A percentile compares a stretch with the other conserved stretches of the same genome.
Evolutionary conservation across 2,797 vertebrate genomes (phyloP).

Genomic region (Vultur gryphus): DNA sequence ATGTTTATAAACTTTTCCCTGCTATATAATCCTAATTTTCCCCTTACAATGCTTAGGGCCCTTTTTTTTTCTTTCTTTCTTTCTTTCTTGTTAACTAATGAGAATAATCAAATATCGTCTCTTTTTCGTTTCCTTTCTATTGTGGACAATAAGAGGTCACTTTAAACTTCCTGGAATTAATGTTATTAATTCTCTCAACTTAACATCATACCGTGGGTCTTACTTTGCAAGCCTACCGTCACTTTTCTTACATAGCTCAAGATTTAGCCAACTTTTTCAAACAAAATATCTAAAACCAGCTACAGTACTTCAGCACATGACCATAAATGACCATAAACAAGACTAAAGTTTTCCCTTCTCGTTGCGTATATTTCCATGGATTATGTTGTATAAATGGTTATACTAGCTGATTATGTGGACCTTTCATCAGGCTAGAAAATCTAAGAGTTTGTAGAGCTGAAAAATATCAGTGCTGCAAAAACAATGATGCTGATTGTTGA

Average conservation of each 20-base stretch:
- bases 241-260: neutral
- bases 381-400: neutral
- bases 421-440: neutral
- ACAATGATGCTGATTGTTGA: neutral
- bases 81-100: neutral
- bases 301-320: neutral
- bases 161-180: neutral
- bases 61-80: neutral
- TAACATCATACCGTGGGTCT: neutral
- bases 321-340: slow-evolving; percentile 11
- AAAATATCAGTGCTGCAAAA: neutral
- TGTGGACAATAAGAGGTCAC: neutral
- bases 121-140: neutral
- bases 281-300: neutral
- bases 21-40: neutral
- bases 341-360: neutral
- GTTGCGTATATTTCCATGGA: neutral
- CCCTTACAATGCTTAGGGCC: neutral
- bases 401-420: neutral
- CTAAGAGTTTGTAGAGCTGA: neutral
- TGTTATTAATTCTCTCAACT: neutral
- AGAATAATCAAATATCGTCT: neutral
- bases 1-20: neutral
- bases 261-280: neutral
- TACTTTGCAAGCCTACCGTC: neutral